Evolutionary conservation across 2,888 invertebrate genomes (phyloP).

Genomic region (Villa cingulata): DNA sequence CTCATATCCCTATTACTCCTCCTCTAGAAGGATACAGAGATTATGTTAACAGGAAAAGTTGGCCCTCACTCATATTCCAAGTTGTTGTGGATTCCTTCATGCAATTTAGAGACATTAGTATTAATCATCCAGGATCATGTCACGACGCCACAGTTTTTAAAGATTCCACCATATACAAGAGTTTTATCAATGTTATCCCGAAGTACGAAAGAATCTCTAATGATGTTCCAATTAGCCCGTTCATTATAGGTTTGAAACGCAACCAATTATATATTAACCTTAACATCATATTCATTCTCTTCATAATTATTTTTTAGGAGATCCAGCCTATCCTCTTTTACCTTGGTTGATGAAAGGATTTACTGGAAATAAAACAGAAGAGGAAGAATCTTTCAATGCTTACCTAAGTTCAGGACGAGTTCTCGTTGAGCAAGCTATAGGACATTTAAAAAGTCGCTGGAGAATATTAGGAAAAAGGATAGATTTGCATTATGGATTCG

Average conservation of each 20-base stretch:
- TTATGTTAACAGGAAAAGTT: not conserved
- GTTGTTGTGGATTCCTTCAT: conserved; percentile 1
- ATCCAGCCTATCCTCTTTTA: conserved; percentile 8
- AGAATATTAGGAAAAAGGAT: conserved; percentile 5
- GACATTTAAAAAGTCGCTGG: conserved; percentile 11
- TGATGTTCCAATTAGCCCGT: too few relatives aligned
- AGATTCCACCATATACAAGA: not conserved
- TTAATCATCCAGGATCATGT: too few relatives aligned
- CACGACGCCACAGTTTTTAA: conserved; percentile 11
- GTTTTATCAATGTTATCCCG: too few relatives aligned
- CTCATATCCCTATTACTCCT: not conserved
- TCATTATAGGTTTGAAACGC: too few relatives aligned
- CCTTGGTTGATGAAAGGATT: conserved; percentile 8
- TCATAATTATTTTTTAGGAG: too few relatives aligned
- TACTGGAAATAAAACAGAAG: not conserved
- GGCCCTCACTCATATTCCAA: not conserved
- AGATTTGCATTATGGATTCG: conserved; percentile 1
- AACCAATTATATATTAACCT: too few relatives aligned
- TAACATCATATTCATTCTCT: too few relatives aligned
- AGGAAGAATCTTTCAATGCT: conserved; percentile 9
- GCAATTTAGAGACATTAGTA: too few relatives aligned
- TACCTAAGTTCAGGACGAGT: conserved; percentile 9
- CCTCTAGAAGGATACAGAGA: not conserved
- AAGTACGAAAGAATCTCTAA: too few relatives aligned
- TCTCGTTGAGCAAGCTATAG: conserved; percentile 10